Conservation (phyloP, 1,140 invertebrate species). For the Prorops nasuta region DNA sequence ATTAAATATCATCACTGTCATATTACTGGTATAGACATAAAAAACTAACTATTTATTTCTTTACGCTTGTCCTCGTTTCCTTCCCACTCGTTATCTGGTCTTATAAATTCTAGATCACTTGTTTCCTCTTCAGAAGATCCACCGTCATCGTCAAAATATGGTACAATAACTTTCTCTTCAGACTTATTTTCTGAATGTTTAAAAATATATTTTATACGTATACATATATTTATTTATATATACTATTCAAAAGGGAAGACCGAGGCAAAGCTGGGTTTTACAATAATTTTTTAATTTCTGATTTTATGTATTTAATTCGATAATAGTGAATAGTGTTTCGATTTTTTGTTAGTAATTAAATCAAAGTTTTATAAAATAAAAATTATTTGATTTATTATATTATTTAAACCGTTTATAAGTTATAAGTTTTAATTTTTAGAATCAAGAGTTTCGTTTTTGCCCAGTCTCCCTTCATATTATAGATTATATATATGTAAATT, state of each 20-base stretch:
- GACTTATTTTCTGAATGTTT: conserved; percentile 8
- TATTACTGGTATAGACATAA: too few species aligned
- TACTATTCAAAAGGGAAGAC: background rate
- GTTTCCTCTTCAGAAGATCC: conserved; percentile 38
- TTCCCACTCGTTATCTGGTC: conserved; percentile 37
- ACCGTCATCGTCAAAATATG: conserved; percentile 56
- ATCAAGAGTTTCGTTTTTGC: background rate
- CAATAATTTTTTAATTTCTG: too few species aligned
- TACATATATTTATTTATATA: background rate
- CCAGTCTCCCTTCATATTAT: background rate
- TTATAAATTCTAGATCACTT: conserved; percentile 57
- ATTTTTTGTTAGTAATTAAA: background rate
- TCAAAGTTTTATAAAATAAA: background rate
- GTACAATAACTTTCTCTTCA: conserved; percentile 23
- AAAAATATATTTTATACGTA: background rate
- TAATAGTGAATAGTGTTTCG: too few species aligned
- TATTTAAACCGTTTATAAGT: too few species aligned
- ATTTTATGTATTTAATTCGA: too few species aligned
- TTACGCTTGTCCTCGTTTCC: too few species aligned
- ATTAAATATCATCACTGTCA: too few species aligned
- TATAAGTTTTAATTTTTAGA: background rate
- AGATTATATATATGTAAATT: conserved; percentile 22
- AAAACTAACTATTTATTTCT: too few species aligned
- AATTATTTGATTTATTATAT: background rate
- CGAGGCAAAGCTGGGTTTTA: too few species aligned